Percentiles rank a stretch among this genome's conserved stretches.
Evolutionary conservation across 2,797 vertebrate species (phyloP).

Genomic region (Coendou prehensilis): DNA sequence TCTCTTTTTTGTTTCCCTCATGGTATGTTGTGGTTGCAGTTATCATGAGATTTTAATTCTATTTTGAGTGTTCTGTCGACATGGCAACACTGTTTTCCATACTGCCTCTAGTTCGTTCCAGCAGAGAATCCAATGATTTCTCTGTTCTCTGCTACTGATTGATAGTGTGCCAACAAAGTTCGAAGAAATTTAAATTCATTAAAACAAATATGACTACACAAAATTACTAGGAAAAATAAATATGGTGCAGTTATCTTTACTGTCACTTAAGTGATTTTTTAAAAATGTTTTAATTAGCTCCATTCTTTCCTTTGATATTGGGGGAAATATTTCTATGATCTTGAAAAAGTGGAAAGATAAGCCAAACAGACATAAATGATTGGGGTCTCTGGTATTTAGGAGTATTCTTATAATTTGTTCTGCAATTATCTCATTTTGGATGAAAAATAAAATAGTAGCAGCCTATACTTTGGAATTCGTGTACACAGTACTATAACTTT

Average conservation of each 20-base stretch:
- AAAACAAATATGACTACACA: constrained; percentile 42
- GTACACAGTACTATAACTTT: not conserved
- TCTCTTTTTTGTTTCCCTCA: constrained; percentile 76
- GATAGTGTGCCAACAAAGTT: constrained; percentile 61
- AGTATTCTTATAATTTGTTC: not conserved
- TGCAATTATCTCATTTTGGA: not conserved
- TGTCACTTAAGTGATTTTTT: constrained; percentile 17
- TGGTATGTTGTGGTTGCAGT: constrained; percentile 58
- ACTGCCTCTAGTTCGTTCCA: constrained; percentile 43
- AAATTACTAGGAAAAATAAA: constrained; percentile 55
- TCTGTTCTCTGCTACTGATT: constrained; percentile 72
- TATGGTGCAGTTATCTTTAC: constrained; percentile 36
- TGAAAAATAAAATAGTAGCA: not conserved
- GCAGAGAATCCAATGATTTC: constrained; percentile 37
- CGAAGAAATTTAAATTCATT: constrained; percentile 46
- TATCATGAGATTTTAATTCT: constrained; percentile 80
- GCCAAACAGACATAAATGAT: not conserved
- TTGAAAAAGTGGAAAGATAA: not conserved
- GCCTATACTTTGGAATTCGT: not conserved
- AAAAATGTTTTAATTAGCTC: not conserved
- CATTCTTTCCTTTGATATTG: not conserved
- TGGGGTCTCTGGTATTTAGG: not conserved
- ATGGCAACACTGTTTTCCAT: constrained; percentile 77
- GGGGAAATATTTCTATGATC: not conserved
- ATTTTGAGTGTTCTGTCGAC: constrained; percentile 71